These are phyloP conservation scores for Apostichopus parvimensis DNA, from an alignment of 35 echinoderm and acorn worm species.

Conservation along the genomic window DNA sequence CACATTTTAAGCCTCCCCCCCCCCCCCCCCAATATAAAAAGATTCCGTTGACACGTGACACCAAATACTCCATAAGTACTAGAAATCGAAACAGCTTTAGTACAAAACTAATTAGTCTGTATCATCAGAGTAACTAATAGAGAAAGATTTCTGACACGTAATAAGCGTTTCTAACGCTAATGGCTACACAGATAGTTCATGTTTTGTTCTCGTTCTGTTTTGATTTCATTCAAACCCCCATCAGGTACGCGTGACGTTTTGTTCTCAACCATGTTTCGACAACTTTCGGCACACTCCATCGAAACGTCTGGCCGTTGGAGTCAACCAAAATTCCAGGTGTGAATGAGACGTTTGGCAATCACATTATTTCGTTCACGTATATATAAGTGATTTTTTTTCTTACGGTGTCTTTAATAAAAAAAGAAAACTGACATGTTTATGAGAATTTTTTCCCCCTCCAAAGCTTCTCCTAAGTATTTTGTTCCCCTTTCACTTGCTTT, in stretches of 20 bases:
- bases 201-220: background rate
- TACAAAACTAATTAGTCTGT: background rate
- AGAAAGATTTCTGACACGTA: background rate
- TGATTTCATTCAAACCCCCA: conserved; percentile 17
- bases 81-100: too few relatives aligned
- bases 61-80: too few relatives aligned
- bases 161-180: background rate
- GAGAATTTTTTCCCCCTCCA: background rate
- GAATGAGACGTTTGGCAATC: background rate
- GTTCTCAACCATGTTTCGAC: conserved; percentile 25
- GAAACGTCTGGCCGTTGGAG: conserved; percentile 2
- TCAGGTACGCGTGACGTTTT: conserved; percentile 18
- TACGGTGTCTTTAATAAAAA: background rate
- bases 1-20: too few relatives aligned
- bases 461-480: background rate
- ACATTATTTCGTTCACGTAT: background rate
- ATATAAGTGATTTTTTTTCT: background rate
- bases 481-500: background rate
- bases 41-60: too few relatives aligned
- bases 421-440: background rate
- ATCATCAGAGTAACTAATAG: background rate
- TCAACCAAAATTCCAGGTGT: conserved; percentile 5
- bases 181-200: background rate
- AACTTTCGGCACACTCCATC: conserved; percentile 21
- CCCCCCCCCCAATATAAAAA: too few relatives aligned